phyloP scores from a whole-genome alignment of 2,113 vertebrate genomes.

The Fregata magnificens region DNA sequence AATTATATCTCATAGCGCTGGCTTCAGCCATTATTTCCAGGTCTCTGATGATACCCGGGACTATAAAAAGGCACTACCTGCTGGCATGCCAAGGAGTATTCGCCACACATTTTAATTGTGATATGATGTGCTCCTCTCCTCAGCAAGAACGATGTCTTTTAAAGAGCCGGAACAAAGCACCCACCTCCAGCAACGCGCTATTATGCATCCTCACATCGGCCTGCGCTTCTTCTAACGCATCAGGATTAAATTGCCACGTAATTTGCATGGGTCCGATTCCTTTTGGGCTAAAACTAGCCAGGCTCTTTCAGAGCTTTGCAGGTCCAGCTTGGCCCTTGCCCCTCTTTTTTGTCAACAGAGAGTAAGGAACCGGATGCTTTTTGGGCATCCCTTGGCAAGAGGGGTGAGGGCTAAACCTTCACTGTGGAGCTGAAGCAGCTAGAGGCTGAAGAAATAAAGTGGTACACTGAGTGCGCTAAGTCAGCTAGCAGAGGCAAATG shows the following conservation, averaged over 20 bases:
- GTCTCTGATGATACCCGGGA: neutral
- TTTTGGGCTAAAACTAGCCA: neutral
- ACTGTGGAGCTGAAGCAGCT: neutral
- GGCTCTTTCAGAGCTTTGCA: neutral
- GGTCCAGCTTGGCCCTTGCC: neutral
- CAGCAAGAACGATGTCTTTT: neutral
- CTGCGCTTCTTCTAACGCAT: neutral
- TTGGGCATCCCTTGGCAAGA: neutral
- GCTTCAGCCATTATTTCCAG: slow-evolving; percentile 24
- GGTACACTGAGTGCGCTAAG: neutral
- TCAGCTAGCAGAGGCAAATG: neutral
- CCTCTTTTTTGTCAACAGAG: neutral
- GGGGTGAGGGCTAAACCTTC: neutral
- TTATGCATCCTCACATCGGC: neutral
- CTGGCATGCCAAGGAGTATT: neutral
- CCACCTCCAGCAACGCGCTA: rapidly evolving
- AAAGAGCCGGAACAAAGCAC: neutral
- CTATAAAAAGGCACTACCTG: neutral
- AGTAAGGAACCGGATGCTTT: neutral
- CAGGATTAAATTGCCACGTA: neutral
- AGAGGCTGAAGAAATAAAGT: neutral
- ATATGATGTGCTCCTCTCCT: neutral
- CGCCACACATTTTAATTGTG: neutral
- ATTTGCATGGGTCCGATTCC: neutral
- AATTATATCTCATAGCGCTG: slow-evolving; percentile 29